These are phyloP conservation scores for Zygothrica quintamaculata DNA, from an alignment of 2,888 invertebrate genomes.

Conservation along the genomic window DNA sequence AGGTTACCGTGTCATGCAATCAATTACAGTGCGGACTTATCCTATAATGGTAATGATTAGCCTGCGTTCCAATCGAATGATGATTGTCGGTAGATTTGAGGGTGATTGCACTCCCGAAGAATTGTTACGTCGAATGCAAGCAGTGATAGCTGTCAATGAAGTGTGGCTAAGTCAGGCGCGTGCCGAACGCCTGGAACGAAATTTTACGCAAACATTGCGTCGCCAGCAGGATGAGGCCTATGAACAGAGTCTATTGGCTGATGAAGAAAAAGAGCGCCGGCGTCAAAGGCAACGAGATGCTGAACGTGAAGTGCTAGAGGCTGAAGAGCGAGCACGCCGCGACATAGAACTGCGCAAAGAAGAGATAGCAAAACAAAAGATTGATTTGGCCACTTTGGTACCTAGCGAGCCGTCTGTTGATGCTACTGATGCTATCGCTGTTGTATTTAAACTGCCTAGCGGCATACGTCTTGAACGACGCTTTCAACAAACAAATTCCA, in stretches of 20 bases:
- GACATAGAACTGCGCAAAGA: conserved; percentile 86
- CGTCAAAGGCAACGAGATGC: conserved; percentile 87
- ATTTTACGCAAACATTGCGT: conserved; percentile 93
- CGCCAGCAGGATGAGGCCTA: conserved; percentile 98
- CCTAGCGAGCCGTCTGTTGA: conserved; percentile 91
- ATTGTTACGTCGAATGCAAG: conserved; percentile 89
- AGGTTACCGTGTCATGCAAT: conserved; percentile 96
- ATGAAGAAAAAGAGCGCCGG: conserved; percentile 96
- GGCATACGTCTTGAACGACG: conserved; percentile 95
- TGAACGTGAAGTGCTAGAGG: conserved; percentile 85
- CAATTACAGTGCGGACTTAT: conserved; percentile 91
- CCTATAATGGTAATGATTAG: conserved; percentile 96
- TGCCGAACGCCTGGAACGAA: conserved; percentile 93
- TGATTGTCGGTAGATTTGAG: conserved; percentile 95
- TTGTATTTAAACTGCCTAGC: conserved; percentile 96
- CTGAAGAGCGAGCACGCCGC: conserved; percentile 85
- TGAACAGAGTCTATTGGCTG: conserved; percentile 94
- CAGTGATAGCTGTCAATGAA: conserved; percentile 94
- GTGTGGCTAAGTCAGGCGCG: conserved; percentile 93
- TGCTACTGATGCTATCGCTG: conserved; percentile 89
- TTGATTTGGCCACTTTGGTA: conserved; percentile 87
- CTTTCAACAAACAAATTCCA: conserved; percentile 91
- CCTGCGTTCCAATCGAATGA: conserved; percentile 95
- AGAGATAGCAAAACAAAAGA: conserved; percentile 89
- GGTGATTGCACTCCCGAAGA: conserved; percentile 91